These are phyloP conservation scores for Suillia variegata DNA, from an alignment of 2,888 invertebrate species.

Conservation along the genomic window DNA sequence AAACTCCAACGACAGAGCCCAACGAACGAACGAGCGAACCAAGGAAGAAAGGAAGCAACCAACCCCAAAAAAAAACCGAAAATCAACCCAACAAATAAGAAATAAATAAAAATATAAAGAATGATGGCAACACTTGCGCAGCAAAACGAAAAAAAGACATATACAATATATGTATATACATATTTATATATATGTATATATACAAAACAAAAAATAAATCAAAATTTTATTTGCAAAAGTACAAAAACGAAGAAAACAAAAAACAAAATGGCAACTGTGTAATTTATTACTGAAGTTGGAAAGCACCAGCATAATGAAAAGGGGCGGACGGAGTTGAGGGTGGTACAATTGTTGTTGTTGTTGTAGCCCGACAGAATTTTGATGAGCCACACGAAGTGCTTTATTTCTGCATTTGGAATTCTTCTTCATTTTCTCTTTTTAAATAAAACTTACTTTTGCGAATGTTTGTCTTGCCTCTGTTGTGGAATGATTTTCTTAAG, in stretches of 20 bases:
- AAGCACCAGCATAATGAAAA: conserved; percentile 13
- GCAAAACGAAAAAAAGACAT: conserved; percentile 1
- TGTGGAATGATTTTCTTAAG: background rate
- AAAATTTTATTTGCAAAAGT: conserved; percentile 25
- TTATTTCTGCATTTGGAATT: conserved; percentile 26
- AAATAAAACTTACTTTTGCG: background rate
- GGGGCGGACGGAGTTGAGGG: too few relatives aligned
- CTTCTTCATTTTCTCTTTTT: too few relatives aligned
- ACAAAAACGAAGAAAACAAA: conserved; percentile 29
- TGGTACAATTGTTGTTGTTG: conserved; percentile 1
- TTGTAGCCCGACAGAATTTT: conserved; percentile 16
- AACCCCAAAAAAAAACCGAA: conserved; percentile 30
- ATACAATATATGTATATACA: background rate
- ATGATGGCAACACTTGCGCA: conserved; percentile 13
- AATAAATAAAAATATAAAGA: conserved; percentile 10
- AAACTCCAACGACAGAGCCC: conserved; percentile 42
- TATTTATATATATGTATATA: too few relatives aligned
- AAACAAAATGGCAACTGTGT: conserved; percentile 54
- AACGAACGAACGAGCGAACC: too few relatives aligned
- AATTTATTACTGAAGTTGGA: conserved; percentile 49
- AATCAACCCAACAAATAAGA: too few relatives aligned
- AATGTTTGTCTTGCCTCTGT: background rate
- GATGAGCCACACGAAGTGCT: conserved; percentile 23
- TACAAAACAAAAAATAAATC: conserved; percentile 21
- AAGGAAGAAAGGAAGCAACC: conserved; percentile 11